Evolutionary conservation across 1,140 invertebrate species (phyloP).

Genomic region (Cherax destructor): DNA sequence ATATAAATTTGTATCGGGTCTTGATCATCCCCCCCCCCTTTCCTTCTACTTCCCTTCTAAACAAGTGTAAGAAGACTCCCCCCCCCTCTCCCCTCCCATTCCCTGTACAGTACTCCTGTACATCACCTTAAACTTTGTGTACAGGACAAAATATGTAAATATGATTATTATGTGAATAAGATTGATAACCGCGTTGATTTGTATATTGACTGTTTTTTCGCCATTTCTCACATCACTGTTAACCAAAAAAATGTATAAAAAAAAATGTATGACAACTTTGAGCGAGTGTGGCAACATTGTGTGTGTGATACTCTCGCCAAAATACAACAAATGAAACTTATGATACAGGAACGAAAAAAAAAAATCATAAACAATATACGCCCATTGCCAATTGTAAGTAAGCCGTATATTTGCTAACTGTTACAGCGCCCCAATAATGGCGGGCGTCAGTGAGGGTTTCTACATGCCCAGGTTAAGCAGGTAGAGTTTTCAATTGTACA

Average conservation of each 20-base stretch:
- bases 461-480: conserved; percentile 23
- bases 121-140: conserved; percentile 51
- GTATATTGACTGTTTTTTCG: conserved; percentile 65
- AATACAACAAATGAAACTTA: conserved; percentile 19
- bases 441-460: conserved; percentile 37
- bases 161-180: conserved; percentile 70
- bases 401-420: conserved; percentile 22
- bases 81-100: too few relatives aligned
- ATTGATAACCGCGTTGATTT: conserved; percentile 64
- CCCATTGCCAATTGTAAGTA: conserved; percentile 33
- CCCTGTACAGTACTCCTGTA: conserved; percentile 52
- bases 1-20: conserved; percentile 54
- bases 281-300: conserved; percentile 5
- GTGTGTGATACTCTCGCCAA: conserved; percentile 16
- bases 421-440: conserved; percentile 27
- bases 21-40: conserved; percentile 8
- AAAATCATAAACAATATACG: conserved; percentile 45
- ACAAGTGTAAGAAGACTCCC: conserved; percentile 19
- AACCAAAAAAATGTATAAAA: conserved; percentile 37
- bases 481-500: conserved; percentile 68
- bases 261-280: conserved; percentile 6
- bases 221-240: conserved; percentile 54
- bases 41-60: not conserved
- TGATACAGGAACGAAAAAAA: conserved; percentile 40
- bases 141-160: conserved; percentile 63